Evolutionary conservation across 2,888 invertebrate species (phyloP).

Genomic region (Aethes cnicana): DNA sequence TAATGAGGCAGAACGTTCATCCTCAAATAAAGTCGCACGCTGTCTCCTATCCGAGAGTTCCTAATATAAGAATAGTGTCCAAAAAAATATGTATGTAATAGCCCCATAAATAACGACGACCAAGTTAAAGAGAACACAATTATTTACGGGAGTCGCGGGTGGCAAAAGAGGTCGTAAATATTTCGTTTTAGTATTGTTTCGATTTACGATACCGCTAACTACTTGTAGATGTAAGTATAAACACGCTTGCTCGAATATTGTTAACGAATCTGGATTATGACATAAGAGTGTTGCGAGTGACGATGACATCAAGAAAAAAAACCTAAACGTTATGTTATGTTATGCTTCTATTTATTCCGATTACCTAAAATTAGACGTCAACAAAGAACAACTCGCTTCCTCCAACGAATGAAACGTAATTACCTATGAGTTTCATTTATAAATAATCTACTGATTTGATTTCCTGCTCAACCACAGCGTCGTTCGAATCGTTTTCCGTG

Average conservation of each 20-base stretch:
- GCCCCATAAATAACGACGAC: constrained; percentile 1
- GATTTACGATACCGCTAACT: background rate
- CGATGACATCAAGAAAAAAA: too few relatives aligned
- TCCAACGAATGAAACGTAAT: background rate
- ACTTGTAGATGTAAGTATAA: too few relatives aligned
- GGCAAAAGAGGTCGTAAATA: background rate
- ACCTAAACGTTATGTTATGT: too few relatives aligned
- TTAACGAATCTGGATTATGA: too few relatives aligned
- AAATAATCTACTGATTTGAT: background rate
- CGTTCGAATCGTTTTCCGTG: background rate
- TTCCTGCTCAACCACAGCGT: background rate
- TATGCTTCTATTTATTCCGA: too few relatives aligned
- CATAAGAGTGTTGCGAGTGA: too few relatives aligned
- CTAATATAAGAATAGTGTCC: background rate
- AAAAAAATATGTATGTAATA: too few relatives aligned
- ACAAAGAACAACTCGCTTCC: background rate
- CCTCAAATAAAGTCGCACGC: background rate
- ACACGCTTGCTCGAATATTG: too few relatives aligned
- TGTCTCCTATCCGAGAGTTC: background rate
- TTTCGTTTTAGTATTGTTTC: background rate
- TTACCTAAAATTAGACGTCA: background rate
- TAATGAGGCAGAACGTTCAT: background rate
- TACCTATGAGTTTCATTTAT: background rate
- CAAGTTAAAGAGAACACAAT: constrained; percentile 1
- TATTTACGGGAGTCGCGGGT: constrained; percentile 3